Evolutionary conservation across 2,113 vertebrate genomes (phyloP).

Genomic region (Ahaetulla prasina): DNA sequence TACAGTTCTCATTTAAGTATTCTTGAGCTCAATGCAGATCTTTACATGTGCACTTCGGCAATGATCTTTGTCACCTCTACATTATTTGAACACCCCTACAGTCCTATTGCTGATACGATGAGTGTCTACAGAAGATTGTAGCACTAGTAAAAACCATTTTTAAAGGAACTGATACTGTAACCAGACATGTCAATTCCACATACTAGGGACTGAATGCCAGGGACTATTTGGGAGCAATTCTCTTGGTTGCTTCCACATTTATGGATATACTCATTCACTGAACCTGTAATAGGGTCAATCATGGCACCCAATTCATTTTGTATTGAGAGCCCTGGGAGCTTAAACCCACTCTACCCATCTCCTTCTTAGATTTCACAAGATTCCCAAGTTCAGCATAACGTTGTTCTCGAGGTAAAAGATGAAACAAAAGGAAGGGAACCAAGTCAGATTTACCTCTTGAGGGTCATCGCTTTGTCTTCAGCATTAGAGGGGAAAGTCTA

Average conservation of each 20-base stretch:
- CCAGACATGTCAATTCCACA: no score
- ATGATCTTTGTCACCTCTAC: background rate
- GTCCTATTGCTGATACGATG: background rate
- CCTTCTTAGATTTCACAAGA: background rate
- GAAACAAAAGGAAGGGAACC: background rate
- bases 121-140: background rate
- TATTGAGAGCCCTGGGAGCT: background rate
- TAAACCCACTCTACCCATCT: background rate
- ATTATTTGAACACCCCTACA: background rate
- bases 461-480: background rate
- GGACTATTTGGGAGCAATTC: background rate
- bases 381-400: background rate
- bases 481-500: background rate
- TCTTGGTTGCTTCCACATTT: background rate
- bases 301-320: background rate
- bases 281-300: background rate
- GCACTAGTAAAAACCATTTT: background rate
- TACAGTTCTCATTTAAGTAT: background rate
- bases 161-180: background rate
- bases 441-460: background rate
- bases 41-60: background rate
- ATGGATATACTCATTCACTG: background rate
- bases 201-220: background rate
- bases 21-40: background rate
- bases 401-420: background rate